These are phyloP conservation scores for Planiliza haematocheilus DNA, from an alignment of 2,113 vertebrate species.

Conservation along the genomic window DNA sequence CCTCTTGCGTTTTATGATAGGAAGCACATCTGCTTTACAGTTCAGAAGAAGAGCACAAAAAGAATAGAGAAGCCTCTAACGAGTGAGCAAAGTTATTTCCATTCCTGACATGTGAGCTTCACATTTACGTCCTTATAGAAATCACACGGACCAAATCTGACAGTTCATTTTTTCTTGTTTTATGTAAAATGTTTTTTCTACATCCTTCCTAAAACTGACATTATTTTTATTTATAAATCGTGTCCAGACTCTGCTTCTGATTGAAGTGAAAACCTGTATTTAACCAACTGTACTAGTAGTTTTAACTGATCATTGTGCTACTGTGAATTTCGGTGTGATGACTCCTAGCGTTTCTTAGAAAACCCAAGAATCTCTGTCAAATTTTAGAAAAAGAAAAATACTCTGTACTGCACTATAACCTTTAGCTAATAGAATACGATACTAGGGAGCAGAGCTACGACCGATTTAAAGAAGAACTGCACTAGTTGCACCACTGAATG, in stretches of 20 bases:
- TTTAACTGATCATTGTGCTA: conserved; percentile 27
- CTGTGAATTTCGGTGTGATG: conserved; percentile 38
- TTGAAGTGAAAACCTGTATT: conserved; percentile 23
- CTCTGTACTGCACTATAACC: not conserved
- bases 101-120: not conserved
- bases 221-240: not conserved
- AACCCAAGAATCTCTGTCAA: not conserved
- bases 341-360: conserved; percentile 1
- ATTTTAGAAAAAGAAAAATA: conserved; percentile 1
- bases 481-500: conserved; percentile 55
- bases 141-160: conserved; percentile 27
- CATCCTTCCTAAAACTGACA: not conserved
- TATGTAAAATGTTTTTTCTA: not conserved
- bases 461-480: conserved; percentile 28
- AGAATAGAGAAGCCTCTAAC: no score
- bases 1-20: not conserved
- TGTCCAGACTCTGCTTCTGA: conserved; percentile 3
- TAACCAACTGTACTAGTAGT: conserved; percentile 11
- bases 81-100: not conserved
- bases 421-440: not conserved
- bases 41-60: conserved; percentile 34
- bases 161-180: not conserved
- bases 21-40: not conserved
- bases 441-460: not conserved
- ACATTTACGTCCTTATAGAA: conserved; percentile 13